Percentiles rank a stretch among this genome's conserved stretches.
Conservation (phyloP, 2,797 vertebrate species). For the Peromyscus eremicus region DNA sequence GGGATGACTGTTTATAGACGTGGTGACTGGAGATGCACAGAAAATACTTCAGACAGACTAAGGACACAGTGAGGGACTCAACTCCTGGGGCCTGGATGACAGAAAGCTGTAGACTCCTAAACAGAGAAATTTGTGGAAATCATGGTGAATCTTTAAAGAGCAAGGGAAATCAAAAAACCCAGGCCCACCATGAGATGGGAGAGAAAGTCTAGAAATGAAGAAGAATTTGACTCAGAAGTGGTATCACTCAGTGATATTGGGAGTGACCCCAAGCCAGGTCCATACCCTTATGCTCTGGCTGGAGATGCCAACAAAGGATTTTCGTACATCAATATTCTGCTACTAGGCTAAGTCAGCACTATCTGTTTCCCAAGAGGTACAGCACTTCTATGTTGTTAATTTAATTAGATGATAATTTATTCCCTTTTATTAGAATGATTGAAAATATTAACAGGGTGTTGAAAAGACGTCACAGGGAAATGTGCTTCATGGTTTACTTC, state of each 20-base stretch:
- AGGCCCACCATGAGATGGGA: neutral
- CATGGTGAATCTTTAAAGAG: neutral
- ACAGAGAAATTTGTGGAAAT: conserved; percentile 33
- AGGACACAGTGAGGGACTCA: neutral
- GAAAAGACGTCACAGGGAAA: neutral
- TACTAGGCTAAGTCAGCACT: neutral
- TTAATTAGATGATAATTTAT: neutral
- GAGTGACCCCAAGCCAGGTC: neutral
- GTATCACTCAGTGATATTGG: neutral
- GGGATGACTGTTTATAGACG: neutral
- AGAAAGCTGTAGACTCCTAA: neutral
- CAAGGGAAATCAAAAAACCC: neutral
- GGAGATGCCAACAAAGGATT: neutral
- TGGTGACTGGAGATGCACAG: neutral
- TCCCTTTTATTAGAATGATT: conserved; percentile 6
- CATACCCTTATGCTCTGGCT: neutral
- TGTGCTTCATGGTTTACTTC: conserved; percentile 26
- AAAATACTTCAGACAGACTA: neutral
- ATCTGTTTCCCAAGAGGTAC: neutral
- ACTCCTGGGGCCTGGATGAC: neutral
- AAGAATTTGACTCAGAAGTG: neutral
- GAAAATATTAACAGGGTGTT: neutral
- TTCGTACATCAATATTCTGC: neutral
- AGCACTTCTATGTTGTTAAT: neutral
- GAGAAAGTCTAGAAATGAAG: neutral